Evolutionary conservation across 2,113 vertebrate species (phyloP).

Genomic region (Poeciliopsis occidentalis): DNA sequence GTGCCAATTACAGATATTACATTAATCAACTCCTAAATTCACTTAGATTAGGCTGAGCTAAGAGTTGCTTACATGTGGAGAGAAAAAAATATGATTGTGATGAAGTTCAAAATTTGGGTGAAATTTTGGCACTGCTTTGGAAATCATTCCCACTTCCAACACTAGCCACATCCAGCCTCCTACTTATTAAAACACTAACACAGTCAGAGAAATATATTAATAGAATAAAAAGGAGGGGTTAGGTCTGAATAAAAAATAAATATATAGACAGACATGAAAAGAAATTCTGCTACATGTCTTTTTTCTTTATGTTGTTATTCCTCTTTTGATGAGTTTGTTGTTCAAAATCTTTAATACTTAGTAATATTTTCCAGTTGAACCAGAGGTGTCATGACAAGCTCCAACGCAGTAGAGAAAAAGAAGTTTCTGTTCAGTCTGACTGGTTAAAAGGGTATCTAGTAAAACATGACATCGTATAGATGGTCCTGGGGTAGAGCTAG

Average conservation of each 20-base stretch:
- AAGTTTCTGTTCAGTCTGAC: constrained; percentile 65
- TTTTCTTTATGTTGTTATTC: constrained; percentile 76
- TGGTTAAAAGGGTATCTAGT: constrained; percentile 69
- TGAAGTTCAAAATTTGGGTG: constrained; percentile 62
- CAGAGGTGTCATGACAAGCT: constrained; percentile 63
- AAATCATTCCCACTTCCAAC: constrained; percentile 76
- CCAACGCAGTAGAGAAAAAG: constrained; percentile 54
- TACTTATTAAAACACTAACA: constrained; percentile 81
- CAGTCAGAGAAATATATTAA: constrained; percentile 79
- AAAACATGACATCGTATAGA: constrained; percentile 75
- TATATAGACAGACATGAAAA: constrained; percentile 71
- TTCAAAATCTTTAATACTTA: constrained; percentile 67
- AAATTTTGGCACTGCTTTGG: constrained; percentile 71
- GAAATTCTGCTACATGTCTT: constrained; percentile 79
- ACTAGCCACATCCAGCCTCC: constrained; percentile 82
- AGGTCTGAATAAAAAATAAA: constrained; percentile 74
- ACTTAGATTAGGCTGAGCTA: constrained; percentile 69
- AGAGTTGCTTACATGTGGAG: constrained; percentile 62
- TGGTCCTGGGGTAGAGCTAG: constrained; percentile 75
- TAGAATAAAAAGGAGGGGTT: constrained; percentile 69
- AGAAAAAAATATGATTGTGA: constrained; percentile 48
- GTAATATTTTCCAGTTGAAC: constrained; percentile 65
- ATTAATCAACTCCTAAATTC: constrained; percentile 73
- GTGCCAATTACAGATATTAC: constrained; percentile 84
- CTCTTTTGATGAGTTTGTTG: constrained; percentile 73